phyloP scores from a whole-genome alignment of 1,140 invertebrate genomes.

The Macrosteles quadrilineatus region DNA sequence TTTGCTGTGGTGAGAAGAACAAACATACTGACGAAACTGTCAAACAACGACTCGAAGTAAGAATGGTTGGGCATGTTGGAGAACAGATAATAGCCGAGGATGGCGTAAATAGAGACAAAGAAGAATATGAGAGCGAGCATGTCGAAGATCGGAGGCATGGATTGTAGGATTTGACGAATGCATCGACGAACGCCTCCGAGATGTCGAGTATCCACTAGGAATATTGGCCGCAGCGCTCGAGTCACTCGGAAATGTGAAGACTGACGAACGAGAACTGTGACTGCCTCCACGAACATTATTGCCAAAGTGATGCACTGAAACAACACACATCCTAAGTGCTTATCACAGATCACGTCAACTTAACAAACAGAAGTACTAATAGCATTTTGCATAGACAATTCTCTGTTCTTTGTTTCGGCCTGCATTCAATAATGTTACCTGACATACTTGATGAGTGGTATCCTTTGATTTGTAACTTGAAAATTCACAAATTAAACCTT shows the following conservation, averaged over 20 bases:
- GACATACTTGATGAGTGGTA: no score
- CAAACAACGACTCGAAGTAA: slow-evolving; percentile 75
- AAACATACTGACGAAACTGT: slow-evolving; percentile 88
- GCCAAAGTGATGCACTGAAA: slow-evolving; percentile 74
- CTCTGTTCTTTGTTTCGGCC: no score
- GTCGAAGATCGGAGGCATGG: slow-evolving; percentile 84
- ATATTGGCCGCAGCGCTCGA: slow-evolving; percentile 84
- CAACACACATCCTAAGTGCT: slow-evolving; percentile 32
- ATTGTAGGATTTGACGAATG: slow-evolving; percentile 77
- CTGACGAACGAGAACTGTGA: slow-evolving; percentile 78
- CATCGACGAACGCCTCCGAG: slow-evolving; percentile 73
- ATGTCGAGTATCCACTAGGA: slow-evolving; percentile 85
- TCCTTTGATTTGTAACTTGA: no score
- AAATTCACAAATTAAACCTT: no score
- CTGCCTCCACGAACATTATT: slow-evolving; percentile 84
- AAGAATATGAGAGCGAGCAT: slow-evolving; percentile 85
- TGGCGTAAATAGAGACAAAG: slow-evolving; percentile 81
- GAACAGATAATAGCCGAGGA: slow-evolving; percentile 84
- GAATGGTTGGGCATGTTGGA: slow-evolving; percentile 68
- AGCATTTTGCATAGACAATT: no score
- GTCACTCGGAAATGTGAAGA: slow-evolving; percentile 86
- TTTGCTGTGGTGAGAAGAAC: slow-evolving; percentile 90
- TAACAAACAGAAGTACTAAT: no score
- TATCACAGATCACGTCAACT: no score
- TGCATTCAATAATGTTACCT: no score